Evolutionary conservation across 2,888 invertebrate species (phyloP).

Genomic region (Drosophila stalkeri): DNA sequence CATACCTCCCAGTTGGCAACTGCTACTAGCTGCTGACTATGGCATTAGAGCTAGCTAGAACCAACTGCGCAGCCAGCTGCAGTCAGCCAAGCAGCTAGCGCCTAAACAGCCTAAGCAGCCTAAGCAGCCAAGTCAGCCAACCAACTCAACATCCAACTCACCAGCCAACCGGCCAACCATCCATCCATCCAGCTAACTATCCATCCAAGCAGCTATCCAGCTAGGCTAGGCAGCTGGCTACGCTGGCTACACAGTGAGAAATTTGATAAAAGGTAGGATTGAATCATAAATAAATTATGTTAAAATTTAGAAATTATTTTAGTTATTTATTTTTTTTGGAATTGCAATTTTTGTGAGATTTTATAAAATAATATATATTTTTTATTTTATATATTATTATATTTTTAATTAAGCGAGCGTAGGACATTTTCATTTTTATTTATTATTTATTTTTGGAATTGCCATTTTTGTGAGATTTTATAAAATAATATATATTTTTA

Average conservation of each 20-base stretch:
- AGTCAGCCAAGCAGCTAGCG: conserved; percentile 73
- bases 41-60: conserved; percentile 35
- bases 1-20: conserved; percentile 60
- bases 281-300: background rate
- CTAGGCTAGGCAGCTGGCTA: conserved; percentile 22
- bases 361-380: too few relatives aligned
- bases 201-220: conserved; percentile 48
- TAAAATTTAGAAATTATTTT: too few relatives aligned
- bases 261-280: background rate
- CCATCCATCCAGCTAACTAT: conserved; percentile 26
- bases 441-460: too few relatives aligned
- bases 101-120: conserved; percentile 50
- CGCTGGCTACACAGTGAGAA: conserved; percentile 27
- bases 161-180: conserved; percentile 43
- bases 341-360: too few relatives aligned
- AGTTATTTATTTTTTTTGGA: too few relatives aligned
- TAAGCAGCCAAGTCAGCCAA: conserved; percentile 50
- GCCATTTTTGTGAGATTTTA: too few relatives aligned
- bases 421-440: too few relatives aligned
- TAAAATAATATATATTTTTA: too few relatives aligned
- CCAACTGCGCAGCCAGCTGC: conserved; percentile 61
- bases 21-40: conserved; percentile 19
- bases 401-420: too few relatives aligned
- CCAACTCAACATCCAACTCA: conserved; percentile 38
- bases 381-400: too few relatives aligned